Conservation (phyloP, 2,797 vertebrate genomes). For the Mus minutoides region DNA sequence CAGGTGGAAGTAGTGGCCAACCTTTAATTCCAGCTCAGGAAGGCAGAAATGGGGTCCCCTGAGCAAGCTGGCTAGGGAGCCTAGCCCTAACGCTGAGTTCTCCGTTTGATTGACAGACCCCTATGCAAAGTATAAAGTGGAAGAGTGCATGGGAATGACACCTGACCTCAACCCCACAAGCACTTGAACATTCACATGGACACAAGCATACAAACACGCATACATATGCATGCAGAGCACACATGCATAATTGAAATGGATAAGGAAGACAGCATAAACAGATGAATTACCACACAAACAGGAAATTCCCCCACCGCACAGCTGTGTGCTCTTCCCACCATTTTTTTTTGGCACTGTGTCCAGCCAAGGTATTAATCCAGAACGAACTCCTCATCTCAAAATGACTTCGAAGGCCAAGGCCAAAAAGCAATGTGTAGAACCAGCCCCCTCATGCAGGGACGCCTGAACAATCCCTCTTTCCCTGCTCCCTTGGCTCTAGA, state of each 20-base stretch:
- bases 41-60: not conserved
- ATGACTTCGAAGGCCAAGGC: constrained; percentile 1
- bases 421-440: constrained; percentile 13
- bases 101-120: not conserved
- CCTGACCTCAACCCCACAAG: not conserved
- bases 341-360: not conserved
- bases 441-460: not conserved
- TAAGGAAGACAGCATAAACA: not conserved
- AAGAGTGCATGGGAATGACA: not conserved
- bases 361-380: constrained; percentile 21
- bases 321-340: not conserved
- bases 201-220: not conserved
- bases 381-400: constrained; percentile 30
- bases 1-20: too few species aligned
- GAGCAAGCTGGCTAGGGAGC: not conserved
- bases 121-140: not conserved
- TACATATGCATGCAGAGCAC: not conserved
- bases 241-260: not conserved
- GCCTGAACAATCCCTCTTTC: not conserved
- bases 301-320: not conserved
- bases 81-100: not conserved
- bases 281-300: not conserved
- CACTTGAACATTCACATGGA: not conserved
- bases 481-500: not conserved
- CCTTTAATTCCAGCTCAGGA: not conserved